These are phyloP conservation scores for Temnothorax curvispinosus DNA, from an alignment of 1,140 invertebrate species.

Conservation along the genomic window DNA sequence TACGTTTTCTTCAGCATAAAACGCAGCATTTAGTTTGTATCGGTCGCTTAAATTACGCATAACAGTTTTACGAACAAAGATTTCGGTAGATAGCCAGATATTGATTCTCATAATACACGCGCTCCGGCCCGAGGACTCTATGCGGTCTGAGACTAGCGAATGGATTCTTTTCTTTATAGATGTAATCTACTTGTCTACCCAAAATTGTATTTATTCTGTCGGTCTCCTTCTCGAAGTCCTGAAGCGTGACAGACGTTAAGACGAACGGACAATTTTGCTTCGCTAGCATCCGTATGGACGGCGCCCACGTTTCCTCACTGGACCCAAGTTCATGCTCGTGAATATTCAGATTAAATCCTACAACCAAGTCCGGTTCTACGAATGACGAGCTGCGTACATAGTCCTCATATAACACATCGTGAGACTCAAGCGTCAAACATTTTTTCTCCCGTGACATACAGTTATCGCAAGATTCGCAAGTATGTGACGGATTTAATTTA, in stretches of 20 bases:
- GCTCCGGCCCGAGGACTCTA: slow-evolving; percentile 75
- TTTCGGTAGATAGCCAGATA: slow-evolving; percentile 79
- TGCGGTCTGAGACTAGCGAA: too few relatives aligned
- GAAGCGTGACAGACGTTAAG: too few relatives aligned
- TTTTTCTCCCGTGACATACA: slow-evolving; percentile 66
- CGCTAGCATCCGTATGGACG: slow-evolving; percentile 69
- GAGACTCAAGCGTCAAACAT: slow-evolving; percentile 56
- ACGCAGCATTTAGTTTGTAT: too few relatives aligned
- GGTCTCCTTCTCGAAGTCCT: too few relatives aligned
- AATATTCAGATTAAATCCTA: slow-evolving; percentile 80
- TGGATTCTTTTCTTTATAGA: too few relatives aligned
- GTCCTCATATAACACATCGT: slow-evolving; percentile 71
- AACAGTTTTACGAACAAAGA: slow-evolving; percentile 36
- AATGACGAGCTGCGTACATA: slow-evolving; percentile 69
- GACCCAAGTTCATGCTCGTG: slow-evolving; percentile 73
- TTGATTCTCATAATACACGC: slow-evolving; percentile 80
- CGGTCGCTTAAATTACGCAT: too few relatives aligned
- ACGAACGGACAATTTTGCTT: slow-evolving; percentile 75
- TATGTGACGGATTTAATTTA: too few relatives aligned
- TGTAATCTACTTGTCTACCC: too few relatives aligned
- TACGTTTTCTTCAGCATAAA: too few relatives aligned
- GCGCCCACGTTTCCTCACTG: slow-evolving; percentile 75
- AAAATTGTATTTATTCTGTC: too few relatives aligned
- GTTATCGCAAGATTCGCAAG: too few relatives aligned
- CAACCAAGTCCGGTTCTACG: slow-evolving; percentile 74